Base-by-base conservation (phyloP, 2,113 vertebrate genomes). In the Periophthalmus modestus region DNA sequence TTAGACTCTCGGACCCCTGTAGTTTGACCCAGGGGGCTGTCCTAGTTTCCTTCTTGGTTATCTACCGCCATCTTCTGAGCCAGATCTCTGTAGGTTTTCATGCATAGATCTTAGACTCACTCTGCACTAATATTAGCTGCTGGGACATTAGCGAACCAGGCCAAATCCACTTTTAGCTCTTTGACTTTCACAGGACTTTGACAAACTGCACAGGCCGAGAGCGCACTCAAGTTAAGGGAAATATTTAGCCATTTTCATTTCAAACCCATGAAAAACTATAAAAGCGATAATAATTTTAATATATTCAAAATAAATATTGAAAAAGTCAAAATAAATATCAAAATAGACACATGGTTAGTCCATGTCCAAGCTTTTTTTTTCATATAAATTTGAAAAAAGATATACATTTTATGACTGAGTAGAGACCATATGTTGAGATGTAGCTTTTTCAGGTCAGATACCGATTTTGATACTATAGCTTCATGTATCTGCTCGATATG, bases 101-200 rank as follows among this genome's bases (percentile, higher is more conserved):
- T 43, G 75, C 57, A 69, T 80, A 71, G 59, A 75, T 78, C 78
- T 73, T 72, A 78, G 74, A 77, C 66, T 66, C 80, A 67, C 82
- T 74, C 72, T 39, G 80, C 15, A 84, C 91, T 93, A 90, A 91
- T 92, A 90, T 90, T 91, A 92, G 88, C 87, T 57, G 69, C 78
- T 73, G 79, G 72, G 82, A 46, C 74, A 72, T 69, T 16, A 54
- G 76, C 82, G 73, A 93, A 90, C 80, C 87, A 83, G 93, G 90
- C 62, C 91, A 92, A 78, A 70, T 61, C 55, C 52, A 78, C 4
- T 66, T 72, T 69, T 71, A 16, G 72, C 78, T 73, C 79, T 80
- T 48, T 46, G 82, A 91, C 92, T 93, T 92, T 90, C 85, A 86
- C 78, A 82, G 72, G 82, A 88, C 89, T 89, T 92, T 90, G 79